Evolutionary conservation across 1,140 invertebrate species (phyloP), one percentile per base, ranked within the genome.

Genomic region (Yoshiicerus persimilis): DNA sequence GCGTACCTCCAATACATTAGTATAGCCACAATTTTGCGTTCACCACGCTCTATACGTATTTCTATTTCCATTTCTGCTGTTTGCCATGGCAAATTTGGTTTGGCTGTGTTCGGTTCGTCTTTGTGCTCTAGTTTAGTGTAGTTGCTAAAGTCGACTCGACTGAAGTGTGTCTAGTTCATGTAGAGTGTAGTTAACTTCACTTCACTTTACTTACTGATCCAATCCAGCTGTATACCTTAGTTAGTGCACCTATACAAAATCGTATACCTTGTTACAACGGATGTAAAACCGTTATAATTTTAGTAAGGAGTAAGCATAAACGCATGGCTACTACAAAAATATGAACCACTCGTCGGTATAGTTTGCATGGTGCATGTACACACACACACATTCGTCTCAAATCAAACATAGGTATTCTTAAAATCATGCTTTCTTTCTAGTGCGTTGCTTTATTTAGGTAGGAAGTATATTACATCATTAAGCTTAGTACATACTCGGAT

Each of bases 41-140:
- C n/a, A n/a, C n/a, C n/a, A n/a, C n/a, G 64, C 64, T 30, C 64
- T 27, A 9, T 27, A 56, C n/a, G 32, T 80, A 80, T 80, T 80
- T 36, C 30, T 80, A 38, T 32, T 80, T 36, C 75, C 75, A 80
- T 80, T 80, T 80, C 66, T 70, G 66, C 66, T 80, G 75, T 80
- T 80, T 80, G 75, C 75, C 32, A 38, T 36, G 11, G 30, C 75
- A 36, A 32, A 36, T 25, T 77, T 77, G 32, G 70, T 36, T 70
- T 70, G 9, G 34, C 38, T 80, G n/a, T 38, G 75, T n/a, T 36
- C 20, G 32, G 10, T 6, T 80, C 32, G 30, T 34, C 75, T 32
- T n/a, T 36, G 27, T 77, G 47, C 47, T 56, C 47, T 56, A 56
- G 47, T 56, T 56, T 56, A 56, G 47, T 56, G 47, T 56, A 56